Evolutionary conservation across 2,888 invertebrate genomes (phyloP), one percentile per base, ranked within the genome.

Genomic region (Hemaris fuciformis): DNA sequence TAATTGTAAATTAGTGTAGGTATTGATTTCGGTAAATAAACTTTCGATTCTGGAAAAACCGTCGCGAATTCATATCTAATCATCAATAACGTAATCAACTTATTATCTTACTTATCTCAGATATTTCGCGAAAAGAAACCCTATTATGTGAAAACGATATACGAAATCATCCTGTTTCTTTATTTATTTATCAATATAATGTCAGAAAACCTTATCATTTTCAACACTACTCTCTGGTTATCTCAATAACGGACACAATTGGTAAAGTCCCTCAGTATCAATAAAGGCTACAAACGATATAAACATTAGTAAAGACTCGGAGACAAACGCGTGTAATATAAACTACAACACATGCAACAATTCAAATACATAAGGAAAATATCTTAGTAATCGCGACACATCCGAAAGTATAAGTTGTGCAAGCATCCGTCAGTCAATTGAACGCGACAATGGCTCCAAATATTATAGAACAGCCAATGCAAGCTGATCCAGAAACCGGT

Each of bases 371-470:
- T 38, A 13, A 6, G n/a, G 15, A 25, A n/a, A n/a, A 38, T 10
- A 34, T 34, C 6, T 13, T 15, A 41, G 8, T 34, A 38, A 60
- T 22, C 15, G 38, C 23, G 2, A 15, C 27, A 18, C 53, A 25
- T 20, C 42, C 23, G 8, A 34, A 41, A 23, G 45, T 7, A 27
- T 34, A 0, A 23, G 45, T 18, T 46, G 46, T 18, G 23, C 38
- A 8, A 57, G n/a, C n/a, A 53, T 20, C 15, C 45, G 60, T 46
- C 27, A 57, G 42, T 13, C 8, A 20, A 45, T 34, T 3, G 43
- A 18, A 46, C 7, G 41, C 38, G 1, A 66, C 66, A 58, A 72
- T 70, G 73, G 60, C 68, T 13, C 67, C 68, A 3, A 71, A 70
- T 7, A 43, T 63, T 8, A 46, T 60, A 2, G 69, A 71, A 41